A percentile compares a stretch with the other conserved stretches of the same genome.
Conservation (phyloP, 2,113 vertebrate species). For the Rhinolophus ferrumequinum region DNA sequence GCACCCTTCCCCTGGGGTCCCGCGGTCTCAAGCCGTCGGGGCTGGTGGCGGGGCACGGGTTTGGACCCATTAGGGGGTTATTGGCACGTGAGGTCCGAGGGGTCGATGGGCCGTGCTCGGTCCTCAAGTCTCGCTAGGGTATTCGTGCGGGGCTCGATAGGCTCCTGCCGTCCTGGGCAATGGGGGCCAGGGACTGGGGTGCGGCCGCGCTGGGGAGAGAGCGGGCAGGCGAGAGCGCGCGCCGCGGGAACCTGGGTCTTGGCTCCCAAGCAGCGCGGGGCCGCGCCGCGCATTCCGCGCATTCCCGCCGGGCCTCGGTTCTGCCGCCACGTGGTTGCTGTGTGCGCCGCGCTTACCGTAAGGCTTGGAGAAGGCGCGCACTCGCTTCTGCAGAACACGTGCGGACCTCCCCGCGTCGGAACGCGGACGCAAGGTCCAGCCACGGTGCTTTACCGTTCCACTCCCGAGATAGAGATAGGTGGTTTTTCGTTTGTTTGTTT, state of each 20-base stretch:
- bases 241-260: conserved; percentile 71
- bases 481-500: neutral
- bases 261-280: conserved; percentile 83
- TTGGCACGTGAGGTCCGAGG: neutral
- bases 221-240: neutral
- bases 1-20: neutral
- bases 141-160: neutral
- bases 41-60: neutral
- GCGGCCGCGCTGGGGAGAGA: neutral
- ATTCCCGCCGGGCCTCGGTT: conserved; percentile 87
- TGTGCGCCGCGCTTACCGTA: conserved; percentile 86
- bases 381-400: fast-evolving
- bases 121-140: neutral
- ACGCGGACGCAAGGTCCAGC: fast-evolving
- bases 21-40: neutral
- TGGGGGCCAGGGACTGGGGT: neutral
- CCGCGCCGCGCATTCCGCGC: conserved; percentile 89
- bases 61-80: neutral
- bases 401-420: neutral
- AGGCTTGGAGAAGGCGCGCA: conserved; percentile 79
- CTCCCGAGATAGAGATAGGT: fast-evolving
- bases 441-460: neutral
- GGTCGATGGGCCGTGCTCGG: neutral
- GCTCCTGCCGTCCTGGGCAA: neutral
- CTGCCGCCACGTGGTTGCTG: conserved; percentile 83